phyloP scores from a whole-genome alignment of 2,113 vertebrate species.

The Tor tambroides region DNA sequence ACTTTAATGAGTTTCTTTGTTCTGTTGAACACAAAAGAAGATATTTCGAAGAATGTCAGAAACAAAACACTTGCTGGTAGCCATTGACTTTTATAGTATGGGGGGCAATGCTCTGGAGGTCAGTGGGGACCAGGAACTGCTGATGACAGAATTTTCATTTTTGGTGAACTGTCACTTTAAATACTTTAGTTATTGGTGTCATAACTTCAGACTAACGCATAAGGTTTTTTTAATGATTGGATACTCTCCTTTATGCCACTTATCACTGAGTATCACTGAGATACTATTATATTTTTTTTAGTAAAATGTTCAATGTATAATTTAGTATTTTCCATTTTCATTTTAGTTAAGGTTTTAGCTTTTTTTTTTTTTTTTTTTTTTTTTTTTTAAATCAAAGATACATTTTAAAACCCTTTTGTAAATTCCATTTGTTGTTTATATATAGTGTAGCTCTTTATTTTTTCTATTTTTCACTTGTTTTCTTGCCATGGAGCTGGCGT shows the following conservation, averaged over 20 bases:
- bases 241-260: neutral
- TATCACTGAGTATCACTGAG: neutral
- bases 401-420: too few relatives aligned
- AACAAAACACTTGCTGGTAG: neutral
- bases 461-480: too few relatives aligned
- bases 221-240: too few relatives aligned
- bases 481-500: too few relatives aligned
- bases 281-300: neutral
- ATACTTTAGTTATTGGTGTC: neutral
- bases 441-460: too few relatives aligned
- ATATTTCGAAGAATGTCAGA: neutral
- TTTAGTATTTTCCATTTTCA: too few relatives aligned
- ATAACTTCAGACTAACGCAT: neutral
- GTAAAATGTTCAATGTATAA: too few relatives aligned
- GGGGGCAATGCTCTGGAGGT: neutral
- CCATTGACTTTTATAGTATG: neutral
- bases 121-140: neutral
- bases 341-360: too few relatives aligned
- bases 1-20: neutral
- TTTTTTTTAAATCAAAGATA: too few relatives aligned
- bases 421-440: too few relatives aligned
- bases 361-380: too few relatives aligned
- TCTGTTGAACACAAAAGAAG: neutral
- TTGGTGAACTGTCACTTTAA: neutral
- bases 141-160: too few relatives aligned